phyloP scores from a whole-genome alignment of 2,113 vertebrate genomes.

The Brachypteracias leptosomus region DNA sequence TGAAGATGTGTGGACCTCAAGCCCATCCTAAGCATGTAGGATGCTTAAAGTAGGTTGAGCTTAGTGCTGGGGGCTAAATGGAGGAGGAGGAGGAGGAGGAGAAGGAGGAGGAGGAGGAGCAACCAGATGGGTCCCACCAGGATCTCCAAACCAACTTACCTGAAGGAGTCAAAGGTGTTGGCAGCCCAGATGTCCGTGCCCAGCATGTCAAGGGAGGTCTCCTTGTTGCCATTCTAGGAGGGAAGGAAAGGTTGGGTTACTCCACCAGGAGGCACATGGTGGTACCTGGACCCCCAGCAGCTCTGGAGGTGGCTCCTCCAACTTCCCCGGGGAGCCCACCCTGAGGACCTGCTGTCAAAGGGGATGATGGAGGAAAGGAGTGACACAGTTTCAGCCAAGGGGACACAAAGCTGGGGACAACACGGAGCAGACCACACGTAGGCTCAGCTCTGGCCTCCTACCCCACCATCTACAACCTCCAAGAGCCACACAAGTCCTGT shows the following conservation, averaged over 20 bases:
- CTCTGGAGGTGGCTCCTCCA: accelerated
- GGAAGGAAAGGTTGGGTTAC: constrained; percentile 30
- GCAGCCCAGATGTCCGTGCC: constrained; percentile 98
- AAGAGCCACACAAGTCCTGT: accelerated
- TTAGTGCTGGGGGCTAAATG: not conserved
- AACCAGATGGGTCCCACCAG: accelerated
- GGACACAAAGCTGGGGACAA: not conserved
- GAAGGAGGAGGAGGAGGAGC: not conserved
- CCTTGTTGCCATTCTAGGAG: constrained; percentile 91
- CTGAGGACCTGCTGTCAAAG: not conserved
- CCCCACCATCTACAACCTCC: accelerated
- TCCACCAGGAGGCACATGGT: accelerated
- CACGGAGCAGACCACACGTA: accelerated
- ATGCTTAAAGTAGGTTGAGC: not conserved
- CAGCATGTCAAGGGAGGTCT: constrained; percentile 88
- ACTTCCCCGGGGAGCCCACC: not conserved
- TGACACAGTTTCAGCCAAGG: not conserved
- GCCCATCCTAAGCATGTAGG: not conserved
- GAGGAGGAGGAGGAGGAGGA: not conserved
- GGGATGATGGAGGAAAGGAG: accelerated
- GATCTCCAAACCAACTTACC: constrained; percentile 72
- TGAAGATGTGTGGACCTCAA: not conserved
- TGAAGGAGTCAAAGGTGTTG: constrained; percentile 91
- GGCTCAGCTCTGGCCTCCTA: not conserved
- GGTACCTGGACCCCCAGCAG: accelerated